Conservation (phyloP, 2,888 invertebrate species). For the Zygogramma bicolorata region DNA sequence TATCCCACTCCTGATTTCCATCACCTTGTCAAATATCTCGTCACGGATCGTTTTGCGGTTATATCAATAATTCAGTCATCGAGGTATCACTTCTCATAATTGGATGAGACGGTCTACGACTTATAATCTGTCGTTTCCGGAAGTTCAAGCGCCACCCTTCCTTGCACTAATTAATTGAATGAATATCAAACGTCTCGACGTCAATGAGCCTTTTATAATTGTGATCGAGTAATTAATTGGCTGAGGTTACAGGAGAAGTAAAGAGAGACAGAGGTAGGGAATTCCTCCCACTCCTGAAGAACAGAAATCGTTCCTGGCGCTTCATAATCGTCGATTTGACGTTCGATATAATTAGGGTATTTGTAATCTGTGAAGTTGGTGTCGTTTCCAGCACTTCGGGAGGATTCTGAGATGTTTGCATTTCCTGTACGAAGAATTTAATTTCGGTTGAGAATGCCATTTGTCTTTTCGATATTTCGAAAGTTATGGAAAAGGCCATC, state of each 20-base stretch:
- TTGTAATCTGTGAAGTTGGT: neutral
- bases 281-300: neutral
- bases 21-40: too few species aligned
- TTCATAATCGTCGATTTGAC: neutral
- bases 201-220: neutral
- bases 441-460: neutral
- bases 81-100: neutral
- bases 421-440: neutral
- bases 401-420: neutral
- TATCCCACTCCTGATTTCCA: too few species aligned
- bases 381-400: neutral
- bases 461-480: too few species aligned
- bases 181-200: neutral
- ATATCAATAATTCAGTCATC: too few species aligned
- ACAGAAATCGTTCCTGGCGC: neutral
- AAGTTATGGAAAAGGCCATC: too few species aligned
- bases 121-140: neutral
- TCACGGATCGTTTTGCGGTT: conserved; percentile 8
- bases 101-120: too few species aligned
- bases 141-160: neutral
- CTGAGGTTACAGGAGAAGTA: too few species aligned
- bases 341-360: neutral
- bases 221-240: too few species aligned
- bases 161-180: neutral
- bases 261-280: neutral